Percentiles rank a stretch among this genome's conserved stretches.
These are phyloP conservation scores for Archocentrus centrarchus DNA, from an alignment of 2,113 vertebrate species.

Conservation along the genomic window DNA sequence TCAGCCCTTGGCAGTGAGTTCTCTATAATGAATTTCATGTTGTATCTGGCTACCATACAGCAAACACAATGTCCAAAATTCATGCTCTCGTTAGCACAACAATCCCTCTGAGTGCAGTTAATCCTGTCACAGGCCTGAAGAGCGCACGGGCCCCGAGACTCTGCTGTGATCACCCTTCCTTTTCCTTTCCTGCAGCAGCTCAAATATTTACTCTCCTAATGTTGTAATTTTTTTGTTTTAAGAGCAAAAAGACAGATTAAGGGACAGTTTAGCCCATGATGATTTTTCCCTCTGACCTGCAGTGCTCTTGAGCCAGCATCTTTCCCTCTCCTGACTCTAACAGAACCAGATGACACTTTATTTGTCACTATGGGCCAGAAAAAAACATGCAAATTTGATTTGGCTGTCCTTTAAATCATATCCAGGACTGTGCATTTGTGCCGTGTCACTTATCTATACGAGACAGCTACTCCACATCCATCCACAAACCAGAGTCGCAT, in stretches of 20 bases:
- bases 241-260: slow-evolving; percentile 25
- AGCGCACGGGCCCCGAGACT: background rate
- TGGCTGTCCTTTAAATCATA: background rate
- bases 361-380: background rate
- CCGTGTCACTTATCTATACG: slow-evolving; percentile 12
- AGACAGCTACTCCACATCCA: slow-evolving; percentile 6
- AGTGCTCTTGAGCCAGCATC: background rate
- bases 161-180: background rate
- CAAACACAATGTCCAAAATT: slow-evolving; percentile 21
- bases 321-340: background rate
- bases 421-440: background rate
- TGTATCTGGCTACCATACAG: slow-evolving; percentile 26
- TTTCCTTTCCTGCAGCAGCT: background rate
- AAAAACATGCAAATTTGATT: background rate
- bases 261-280: background rate
- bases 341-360: background rate
- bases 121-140: background rate
- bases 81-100: slow-evolving; percentile 8
- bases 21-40: slow-evolving; percentile 34
- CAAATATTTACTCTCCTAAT: background rate
- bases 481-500: slow-evolving; percentile 24
- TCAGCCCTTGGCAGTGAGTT: slow-evolving; percentile 69
- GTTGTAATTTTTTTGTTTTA: background rate
- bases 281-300: background rate
- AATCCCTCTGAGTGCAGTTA: background rate